Percentiles rank a stretch among this genome's conserved stretches.
These are phyloP conservation scores for Ochotona princeps DNA, from an alignment of 2,113 vertebrate species.

Conservation along the genomic window DNA sequence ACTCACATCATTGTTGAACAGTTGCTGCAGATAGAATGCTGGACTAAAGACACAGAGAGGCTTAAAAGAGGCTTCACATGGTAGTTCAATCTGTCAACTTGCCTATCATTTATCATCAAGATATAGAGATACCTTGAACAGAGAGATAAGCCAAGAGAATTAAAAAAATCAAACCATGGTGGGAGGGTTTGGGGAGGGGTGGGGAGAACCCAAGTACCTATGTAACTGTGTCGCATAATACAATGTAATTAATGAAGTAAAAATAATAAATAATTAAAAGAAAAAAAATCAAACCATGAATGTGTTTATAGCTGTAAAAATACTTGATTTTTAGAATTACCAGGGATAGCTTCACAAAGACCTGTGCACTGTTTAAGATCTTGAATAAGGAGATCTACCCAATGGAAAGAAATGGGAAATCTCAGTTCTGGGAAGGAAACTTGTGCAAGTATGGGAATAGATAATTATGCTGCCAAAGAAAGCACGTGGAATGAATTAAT, in stretches of 20 bases:
- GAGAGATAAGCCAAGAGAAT: background rate
- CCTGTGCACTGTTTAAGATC: background rate
- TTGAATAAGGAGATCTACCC: background rate
- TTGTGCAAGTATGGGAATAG: background rate
- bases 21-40: background rate
- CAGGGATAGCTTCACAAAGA: background rate
- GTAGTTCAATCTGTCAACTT: background rate
- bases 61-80: background rate
- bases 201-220: too few relatives aligned
- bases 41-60: background rate
- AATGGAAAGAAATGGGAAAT: background rate
- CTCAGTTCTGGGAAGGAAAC: background rate
- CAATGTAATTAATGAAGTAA: too few relatives aligned
- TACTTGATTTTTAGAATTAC: background rate
- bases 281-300: background rate
- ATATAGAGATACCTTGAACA: background rate
- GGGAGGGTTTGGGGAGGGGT: too few relatives aligned
- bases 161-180: background rate
- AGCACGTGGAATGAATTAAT: background rate
- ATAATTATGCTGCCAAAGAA: background rate
- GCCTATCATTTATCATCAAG: too few relatives aligned
- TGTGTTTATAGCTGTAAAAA: slow-evolving; percentile 42
- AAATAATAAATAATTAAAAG: too few relatives aligned
- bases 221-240: too few relatives aligned
- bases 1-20: background rate